Conservation (phyloP, 2,888 invertebrate species). For the Drosophila nr. perissopoda region DNA sequence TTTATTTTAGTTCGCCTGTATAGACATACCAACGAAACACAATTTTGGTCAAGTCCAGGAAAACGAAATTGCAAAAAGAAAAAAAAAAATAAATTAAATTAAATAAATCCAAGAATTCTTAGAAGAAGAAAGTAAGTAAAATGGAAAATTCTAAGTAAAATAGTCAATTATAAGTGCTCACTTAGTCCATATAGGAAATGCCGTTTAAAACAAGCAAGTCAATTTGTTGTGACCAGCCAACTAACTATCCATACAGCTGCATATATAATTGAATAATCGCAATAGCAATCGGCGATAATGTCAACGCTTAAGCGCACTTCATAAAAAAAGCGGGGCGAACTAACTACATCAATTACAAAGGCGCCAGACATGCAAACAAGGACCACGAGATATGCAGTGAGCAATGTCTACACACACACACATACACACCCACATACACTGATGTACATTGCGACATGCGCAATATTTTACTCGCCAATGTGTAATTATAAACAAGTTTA, state of each 20-base stretch:
- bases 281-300: constrained; percentile 64
- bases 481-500: constrained; percentile 75
- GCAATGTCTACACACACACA: constrained; percentile 41
- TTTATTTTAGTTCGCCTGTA: not conserved
- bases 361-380: constrained; percentile 33
- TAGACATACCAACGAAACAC: not conserved
- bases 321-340: constrained; percentile 43
- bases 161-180: not conserved
- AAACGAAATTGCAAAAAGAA: not conserved
- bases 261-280: constrained; percentile 63
- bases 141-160: too few relatives aligned
- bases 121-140: not conserved
- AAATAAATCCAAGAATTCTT: not conserved
- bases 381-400: constrained; percentile 17
- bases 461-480: constrained; percentile 74
- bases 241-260: not conserved
- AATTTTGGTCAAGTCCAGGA: not conserved
- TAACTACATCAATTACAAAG: constrained; percentile 59
- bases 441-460: constrained; percentile 31
- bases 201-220: not conserved
- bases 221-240: not conserved
- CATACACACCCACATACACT: constrained; percentile 12
- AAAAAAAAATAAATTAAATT: too few relatives aligned
- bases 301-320: constrained; percentile 71
- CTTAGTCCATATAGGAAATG: not conserved